Base-by-base conservation (phyloP, 2,888 invertebrate species). In the Pandemis heparana region DNA sequence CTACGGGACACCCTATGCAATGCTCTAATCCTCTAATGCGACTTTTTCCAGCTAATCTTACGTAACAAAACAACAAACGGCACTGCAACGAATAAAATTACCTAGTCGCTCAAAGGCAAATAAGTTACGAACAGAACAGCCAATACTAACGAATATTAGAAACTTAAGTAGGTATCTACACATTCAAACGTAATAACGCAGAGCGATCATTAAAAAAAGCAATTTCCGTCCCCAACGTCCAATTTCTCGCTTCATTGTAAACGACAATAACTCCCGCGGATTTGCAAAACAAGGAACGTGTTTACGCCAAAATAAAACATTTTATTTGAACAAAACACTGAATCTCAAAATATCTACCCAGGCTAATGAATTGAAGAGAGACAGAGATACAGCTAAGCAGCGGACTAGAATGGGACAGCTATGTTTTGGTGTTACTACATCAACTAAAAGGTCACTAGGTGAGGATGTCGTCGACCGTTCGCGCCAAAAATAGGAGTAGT, bases 281-380 rank as follows among this genome's bases (percentile, higher is more conserved):
- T 61, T 56, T 48, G 63, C 39, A 73, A 14, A 62, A 68, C 63
- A 70, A 53, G 63, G 69, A 60, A 69, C 67, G 59, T 68, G 73
- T 73, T 73, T 59, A 60, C 63, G 59, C 68, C 39, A 59, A 73
- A 72, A 73, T 73, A 73, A 73, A 73, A 68, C 59, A 59, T 32
- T 43, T 56, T 43, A 72, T 68, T 72, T 72, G 61, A 67, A 72
- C 65, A 32, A 71, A 64, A 64, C 39, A 39, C 41, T 51, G 65
- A 74, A 70, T 70, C 74, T 74, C 70, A 60, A 74, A 74, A 74
- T 74, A 74, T 48, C 70, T 70, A 75, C 77, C 77, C 77, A 74
- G 66, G 77, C 83, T 85, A 88, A 86, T 85, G 84, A 88, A 77
- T 81, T 70, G 46, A 78, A 84, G 48, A 8, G 82, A 79, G 83